These are phyloP conservation scores for Fundulus diaphanus DNA, from an alignment of 2,797 vertebrate genomes.

Conservation along the genomic window DNA sequence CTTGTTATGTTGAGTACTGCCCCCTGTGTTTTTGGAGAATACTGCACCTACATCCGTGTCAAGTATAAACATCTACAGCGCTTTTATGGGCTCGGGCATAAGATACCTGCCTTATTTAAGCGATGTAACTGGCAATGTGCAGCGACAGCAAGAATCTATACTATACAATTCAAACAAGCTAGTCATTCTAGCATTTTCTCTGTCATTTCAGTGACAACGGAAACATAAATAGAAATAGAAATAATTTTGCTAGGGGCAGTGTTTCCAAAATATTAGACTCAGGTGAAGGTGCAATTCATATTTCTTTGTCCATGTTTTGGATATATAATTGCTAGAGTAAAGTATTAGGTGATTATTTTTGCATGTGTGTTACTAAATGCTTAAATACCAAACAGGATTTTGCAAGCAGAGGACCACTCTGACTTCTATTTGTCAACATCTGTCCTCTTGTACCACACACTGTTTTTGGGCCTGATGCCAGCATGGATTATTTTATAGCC, in stretches of 20 bases:
- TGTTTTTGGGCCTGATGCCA: constrained; percentile 31
- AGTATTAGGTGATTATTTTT: not conserved
- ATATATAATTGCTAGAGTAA: not conserved
- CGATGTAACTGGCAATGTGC: too few relatives aligned
- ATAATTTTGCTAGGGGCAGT: not conserved
- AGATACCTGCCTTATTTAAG: too few relatives aligned
- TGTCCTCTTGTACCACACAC: constrained; percentile 31
- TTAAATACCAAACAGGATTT: constrained; percentile 2
- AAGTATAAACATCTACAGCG: too few relatives aligned
- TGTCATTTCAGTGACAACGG: too few relatives aligned
- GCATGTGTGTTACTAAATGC: not conserved
- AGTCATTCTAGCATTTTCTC: not conserved
- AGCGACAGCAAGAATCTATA: too few relatives aligned
- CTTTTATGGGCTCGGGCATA: too few relatives aligned
- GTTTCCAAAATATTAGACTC: not conserved
- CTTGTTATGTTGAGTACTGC: too few relatives aligned
- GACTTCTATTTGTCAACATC: constrained; percentile 21
- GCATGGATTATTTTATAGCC: constrained; percentile 39
- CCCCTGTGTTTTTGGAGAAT: too few relatives aligned
- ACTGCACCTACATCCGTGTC: too few relatives aligned
- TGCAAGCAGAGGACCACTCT: not conserved
- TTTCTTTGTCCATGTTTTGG: not conserved
- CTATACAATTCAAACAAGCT: too few relatives aligned
- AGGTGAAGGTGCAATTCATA: not conserved
- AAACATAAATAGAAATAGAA: not conserved